phyloP scores from a whole-genome alignment of 2,888 invertebrate species.

The Eupsilia transversa region DNA sequence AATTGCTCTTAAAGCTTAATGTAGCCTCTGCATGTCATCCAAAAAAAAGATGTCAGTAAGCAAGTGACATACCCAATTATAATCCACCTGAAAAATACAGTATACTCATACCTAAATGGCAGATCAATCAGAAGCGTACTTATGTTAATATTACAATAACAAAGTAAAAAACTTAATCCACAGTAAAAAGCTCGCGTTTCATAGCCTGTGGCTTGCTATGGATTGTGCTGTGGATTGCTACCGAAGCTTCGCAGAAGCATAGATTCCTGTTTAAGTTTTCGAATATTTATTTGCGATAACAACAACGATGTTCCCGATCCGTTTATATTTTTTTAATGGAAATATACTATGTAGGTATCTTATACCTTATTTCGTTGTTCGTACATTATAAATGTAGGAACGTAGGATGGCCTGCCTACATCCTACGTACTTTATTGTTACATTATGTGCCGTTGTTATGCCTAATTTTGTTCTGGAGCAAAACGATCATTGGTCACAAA shows the following conservation, averaged over 20 bases:
- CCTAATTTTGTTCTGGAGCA: background rate
- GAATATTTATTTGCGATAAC: background rate
- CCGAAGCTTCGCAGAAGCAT: background rate
- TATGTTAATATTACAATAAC: background rate
- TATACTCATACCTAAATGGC: background rate
- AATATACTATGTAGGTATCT: background rate
- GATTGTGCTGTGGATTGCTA: conserved; percentile 1
- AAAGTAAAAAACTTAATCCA: background rate
- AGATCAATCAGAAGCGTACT: background rate
- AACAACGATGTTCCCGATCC: background rate
- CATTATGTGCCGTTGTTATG: background rate
- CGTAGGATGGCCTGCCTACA: too few species aligned
- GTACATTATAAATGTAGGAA: background rate
- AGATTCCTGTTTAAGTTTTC: background rate
- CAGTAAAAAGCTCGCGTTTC: background rate
- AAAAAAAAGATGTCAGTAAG: background rate
- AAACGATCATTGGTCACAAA: conserved; percentile 14
- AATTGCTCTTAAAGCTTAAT: background rate
- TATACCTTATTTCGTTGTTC: background rate
- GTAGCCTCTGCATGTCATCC: too few species aligned
- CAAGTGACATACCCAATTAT: background rate
- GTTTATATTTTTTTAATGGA: background rate
- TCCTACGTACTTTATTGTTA: too few species aligned
- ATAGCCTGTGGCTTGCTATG: background rate
- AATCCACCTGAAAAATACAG: background rate